These are phyloP conservation scores for Alloplasta piceator DNA, from an alignment of 2,888 invertebrate species.

Conservation along the genomic window DNA sequence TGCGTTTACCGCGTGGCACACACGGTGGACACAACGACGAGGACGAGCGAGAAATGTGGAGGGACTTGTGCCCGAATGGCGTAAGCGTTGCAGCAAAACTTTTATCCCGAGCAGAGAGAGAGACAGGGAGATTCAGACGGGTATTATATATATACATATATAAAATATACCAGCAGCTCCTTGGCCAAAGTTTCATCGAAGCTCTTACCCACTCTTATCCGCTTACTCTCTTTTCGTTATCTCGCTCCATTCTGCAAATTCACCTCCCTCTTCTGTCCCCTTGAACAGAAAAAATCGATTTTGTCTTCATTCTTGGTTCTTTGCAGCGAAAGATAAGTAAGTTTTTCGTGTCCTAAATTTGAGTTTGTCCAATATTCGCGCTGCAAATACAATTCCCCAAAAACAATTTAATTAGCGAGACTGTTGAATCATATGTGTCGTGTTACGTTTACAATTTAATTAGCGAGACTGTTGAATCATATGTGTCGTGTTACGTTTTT, in stretches of 20 bases:
- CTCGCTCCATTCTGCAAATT: constrained; percentile 46
- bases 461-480: too few relatives aligned
- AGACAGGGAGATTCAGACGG: constrained; percentile 8
- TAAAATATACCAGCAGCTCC: background rate
- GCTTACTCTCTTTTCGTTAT: constrained; percentile 32
- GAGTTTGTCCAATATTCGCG: too few relatives aligned
- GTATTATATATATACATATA: background rate
- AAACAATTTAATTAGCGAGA: too few relatives aligned
- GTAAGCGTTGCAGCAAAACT: constrained; percentile 73
- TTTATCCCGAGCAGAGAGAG: constrained; percentile 43
- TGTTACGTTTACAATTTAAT: too few relatives aligned
- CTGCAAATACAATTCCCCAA: too few relatives aligned
- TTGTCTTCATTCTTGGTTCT: background rate
- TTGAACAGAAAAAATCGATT: background rate
- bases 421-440: too few relatives aligned
- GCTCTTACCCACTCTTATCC: constrained; percentile 50
- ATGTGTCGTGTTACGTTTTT: too few relatives aligned
- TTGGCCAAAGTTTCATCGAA: constrained; percentile 18
- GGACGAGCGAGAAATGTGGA: constrained; percentile 66
- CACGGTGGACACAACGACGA: constrained; percentile 71
- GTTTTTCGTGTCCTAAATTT: too few relatives aligned
- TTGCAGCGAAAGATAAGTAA: too few relatives aligned
- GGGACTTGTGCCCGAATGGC: constrained; percentile 73
- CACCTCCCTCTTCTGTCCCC: background rate
- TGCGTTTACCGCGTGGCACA: constrained; percentile 80